phyloP scores from a whole-genome alignment of 2,113 vertebrate species.

The Grallaria varia region DNA sequence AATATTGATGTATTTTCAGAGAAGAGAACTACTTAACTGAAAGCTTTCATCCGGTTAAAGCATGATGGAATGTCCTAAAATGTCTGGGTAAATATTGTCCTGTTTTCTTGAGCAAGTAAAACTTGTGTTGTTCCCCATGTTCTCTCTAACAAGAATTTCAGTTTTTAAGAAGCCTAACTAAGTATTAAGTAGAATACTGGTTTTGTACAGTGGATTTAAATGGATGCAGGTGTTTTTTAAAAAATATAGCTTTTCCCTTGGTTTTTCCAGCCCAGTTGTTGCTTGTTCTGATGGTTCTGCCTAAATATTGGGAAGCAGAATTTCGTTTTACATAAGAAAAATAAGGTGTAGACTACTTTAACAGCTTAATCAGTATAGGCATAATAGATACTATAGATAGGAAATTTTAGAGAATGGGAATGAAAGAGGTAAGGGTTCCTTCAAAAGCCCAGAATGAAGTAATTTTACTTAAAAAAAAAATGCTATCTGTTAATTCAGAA shows the following conservation, averaged over 20 bases:
- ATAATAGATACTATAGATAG: not conserved
- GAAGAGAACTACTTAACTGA: not conserved
- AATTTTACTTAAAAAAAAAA: not conserved
- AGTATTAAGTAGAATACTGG: not conserved
- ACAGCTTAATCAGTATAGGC: too few species aligned
- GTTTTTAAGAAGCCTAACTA: not conserved
- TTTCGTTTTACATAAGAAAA: not conserved
- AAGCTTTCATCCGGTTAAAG: not conserved
- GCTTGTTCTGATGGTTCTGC: not conserved
- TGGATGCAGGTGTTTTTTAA: not conserved
- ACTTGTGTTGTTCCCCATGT: not conserved
- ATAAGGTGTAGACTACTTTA: not conserved
- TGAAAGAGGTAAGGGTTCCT: not conserved
- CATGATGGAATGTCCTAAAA: not conserved
- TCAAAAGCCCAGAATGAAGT: not conserved
- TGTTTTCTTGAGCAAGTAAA: not conserved
- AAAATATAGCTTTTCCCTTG: not conserved
- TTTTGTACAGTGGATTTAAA: not conserved
- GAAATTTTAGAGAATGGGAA: not conserved
- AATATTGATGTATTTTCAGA: not conserved
- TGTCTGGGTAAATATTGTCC: not conserved
- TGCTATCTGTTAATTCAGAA: not conserved
- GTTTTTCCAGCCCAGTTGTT: not conserved
- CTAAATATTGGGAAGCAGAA: not conserved
- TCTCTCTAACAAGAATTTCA: not conserved